Evolutionary conservation across 2,113 vertebrate genomes (phyloP).

Genomic region (Poicephalus gulielmi): DNA sequence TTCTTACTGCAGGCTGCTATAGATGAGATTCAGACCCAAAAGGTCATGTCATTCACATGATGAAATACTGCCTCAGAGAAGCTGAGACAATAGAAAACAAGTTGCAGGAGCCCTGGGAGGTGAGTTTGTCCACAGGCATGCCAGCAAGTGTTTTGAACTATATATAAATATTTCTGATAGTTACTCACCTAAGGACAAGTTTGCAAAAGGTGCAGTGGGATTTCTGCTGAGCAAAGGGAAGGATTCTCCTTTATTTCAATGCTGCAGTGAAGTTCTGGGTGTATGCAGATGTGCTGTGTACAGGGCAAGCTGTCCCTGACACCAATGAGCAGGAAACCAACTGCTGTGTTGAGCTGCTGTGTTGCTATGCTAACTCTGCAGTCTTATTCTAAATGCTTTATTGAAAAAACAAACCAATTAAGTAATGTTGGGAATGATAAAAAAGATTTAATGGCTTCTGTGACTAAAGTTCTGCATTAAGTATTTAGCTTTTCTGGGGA

Average conservation of each 20-base stretch:
- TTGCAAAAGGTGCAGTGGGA: neutral
- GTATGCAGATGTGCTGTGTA: neutral
- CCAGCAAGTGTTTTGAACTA: neutral
- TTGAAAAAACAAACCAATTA: conserved; percentile 62
- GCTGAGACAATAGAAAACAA: neutral
- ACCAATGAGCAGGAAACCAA: accelerated
- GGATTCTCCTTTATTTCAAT: neutral
- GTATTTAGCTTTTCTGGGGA: neutral
- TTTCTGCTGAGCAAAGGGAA: neutral
- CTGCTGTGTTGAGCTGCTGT: neutral
- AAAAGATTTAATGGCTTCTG: conserved; percentile 36
- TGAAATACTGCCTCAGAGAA: neutral
- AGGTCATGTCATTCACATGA: neutral
- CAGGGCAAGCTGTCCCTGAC: neutral
- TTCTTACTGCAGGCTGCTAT: neutral
- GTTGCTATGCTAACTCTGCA: conserved; percentile 1
- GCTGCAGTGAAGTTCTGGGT: neutral
- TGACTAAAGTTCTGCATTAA: neutral
- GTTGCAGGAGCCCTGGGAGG: neutral
- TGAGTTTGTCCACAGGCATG: neutral
- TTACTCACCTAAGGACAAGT: neutral
- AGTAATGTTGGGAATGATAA: conserved; percentile 52
- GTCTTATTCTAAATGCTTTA: conserved; percentile 24
- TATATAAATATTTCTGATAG: neutral
- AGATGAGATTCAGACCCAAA: neutral